Base-by-base conservation (phyloP, 2,113 vertebrate genomes). In the Oryzias javanicus region DNA sequence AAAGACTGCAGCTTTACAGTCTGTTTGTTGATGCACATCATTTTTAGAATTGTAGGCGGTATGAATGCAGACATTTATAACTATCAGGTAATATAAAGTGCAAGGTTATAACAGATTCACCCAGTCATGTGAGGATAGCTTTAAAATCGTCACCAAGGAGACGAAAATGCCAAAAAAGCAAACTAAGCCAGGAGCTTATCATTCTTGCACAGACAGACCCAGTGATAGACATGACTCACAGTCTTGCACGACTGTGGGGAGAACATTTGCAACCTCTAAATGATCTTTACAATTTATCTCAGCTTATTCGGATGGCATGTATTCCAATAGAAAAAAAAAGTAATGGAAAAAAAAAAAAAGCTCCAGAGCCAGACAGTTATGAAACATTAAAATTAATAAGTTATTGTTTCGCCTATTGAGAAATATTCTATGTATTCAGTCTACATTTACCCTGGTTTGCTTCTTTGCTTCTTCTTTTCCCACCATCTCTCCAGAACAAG, bases 1-100 rank as follows among this genome's bases (percentile, higher is more conserved):
- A 76, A 81, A 78, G 70, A 77, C 74, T 79, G 54, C 67, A 69
- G 67, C 54, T 54, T 72, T 83, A 65, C 49, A 62, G 64, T 74
- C 65, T 52, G 35, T 70, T 56, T 52, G 58, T 57, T 5, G 52
- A 78, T 64, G 60, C 42, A 48, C 41, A 57, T 51, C 61, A 49
- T 83, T 79, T 82, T 77, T 79, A 80, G 50, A 50, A 77, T 19
- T 55, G 53, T 72, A 19, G 47, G 44, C 35, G 35, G 58, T 29
- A 61, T 55, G 50, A 55, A 61, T 71, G 76, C 27, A 52, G 60
- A 45, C 52, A 67, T 60, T 67, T 41, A 41, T 54, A 74, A 61
- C 14, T 46, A 20, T 25, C 63, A 65, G 60, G 66, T 7, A 35
- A 35, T 12, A 63, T 54, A 46, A 44, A 49, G 42, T 29, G 42